Conservation (phyloP, 1,140 invertebrate species). For the Oryctes rhinoceros region DNA sequence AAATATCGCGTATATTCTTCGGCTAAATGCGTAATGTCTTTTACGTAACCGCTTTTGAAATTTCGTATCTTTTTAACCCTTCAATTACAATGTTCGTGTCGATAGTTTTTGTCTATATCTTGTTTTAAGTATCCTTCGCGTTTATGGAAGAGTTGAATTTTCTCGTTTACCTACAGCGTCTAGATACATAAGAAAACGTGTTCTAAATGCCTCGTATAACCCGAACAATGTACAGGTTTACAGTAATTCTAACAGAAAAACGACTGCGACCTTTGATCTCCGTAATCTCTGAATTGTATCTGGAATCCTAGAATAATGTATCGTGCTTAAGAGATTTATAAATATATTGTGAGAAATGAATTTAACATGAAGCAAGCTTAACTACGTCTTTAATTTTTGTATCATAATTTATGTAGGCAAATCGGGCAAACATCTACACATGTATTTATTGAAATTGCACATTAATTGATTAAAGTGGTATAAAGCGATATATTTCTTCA, state of each 20-base stretch:
- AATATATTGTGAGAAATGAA: constrained; percentile 40
- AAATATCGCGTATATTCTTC: too few relatives aligned
- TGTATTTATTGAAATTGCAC: background rate
- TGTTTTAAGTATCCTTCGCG: constrained; percentile 18
- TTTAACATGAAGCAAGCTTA: constrained; percentile 28
- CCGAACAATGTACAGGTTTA: constrained; percentile 38
- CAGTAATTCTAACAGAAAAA: constrained; percentile 38
- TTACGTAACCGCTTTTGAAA: constrained; percentile 14
- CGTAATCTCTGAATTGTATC: constrained; percentile 35
- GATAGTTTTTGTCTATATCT: background rate
- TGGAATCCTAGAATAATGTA: constrained; percentile 38
- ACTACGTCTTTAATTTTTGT: constrained; percentile 21
- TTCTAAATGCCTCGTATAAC: constrained; percentile 36
- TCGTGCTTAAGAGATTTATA: constrained; percentile 40
- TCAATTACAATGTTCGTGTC: constrained; percentile 21
- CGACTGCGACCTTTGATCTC: constrained; percentile 36
- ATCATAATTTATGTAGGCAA: constrained; percentile 7
- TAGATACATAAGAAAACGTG: constrained; percentile 34
- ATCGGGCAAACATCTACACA: background rate
- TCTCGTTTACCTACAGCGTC: constrained; percentile 11
- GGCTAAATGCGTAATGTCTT: background rate
- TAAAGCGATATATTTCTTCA: too few relatives aligned
- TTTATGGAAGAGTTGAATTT: constrained; percentile 31
- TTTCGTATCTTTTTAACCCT: background rate
- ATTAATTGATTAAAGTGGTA: too few relatives aligned